These are phyloP conservation scores for Mungos mungo DNA, from an alignment of 2,113 vertebrate species.

Conservation along the genomic window DNA sequence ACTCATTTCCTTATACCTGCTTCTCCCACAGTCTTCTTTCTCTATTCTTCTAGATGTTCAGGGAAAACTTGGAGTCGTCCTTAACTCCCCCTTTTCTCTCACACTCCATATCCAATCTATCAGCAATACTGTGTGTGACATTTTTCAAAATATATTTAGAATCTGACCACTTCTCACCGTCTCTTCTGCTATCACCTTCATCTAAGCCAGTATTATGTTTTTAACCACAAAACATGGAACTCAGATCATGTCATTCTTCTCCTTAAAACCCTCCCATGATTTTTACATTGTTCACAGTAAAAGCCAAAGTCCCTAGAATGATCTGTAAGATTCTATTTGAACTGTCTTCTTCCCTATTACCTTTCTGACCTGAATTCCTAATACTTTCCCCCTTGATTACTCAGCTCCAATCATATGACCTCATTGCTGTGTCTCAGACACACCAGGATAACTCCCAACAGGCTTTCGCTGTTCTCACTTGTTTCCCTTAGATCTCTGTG, in stretches of 20 bases:
- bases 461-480: slow-evolving; percentile 3
- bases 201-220: neutral
- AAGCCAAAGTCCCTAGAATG: slow-evolving; percentile 42
- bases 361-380: neutral
- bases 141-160: slow-evolving; percentile 35
- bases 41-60: neutral
- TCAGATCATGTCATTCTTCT: neutral
- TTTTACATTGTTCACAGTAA: slow-evolving; percentile 33
- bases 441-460: neutral
- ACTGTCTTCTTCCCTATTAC: neutral
- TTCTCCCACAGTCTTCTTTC: neutral
- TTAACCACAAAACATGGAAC: neutral
- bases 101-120: neutral
- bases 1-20: neutral
- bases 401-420: neutral
- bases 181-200: neutral
- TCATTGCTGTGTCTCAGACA: neutral
- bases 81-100: neutral
- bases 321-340: neutral
- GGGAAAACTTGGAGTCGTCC: neutral
- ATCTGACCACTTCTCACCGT: neutral
- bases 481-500: neutral
- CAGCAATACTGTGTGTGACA: neutral
- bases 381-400: neutral
- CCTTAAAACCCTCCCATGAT: neutral